Base-by-base conservation (phyloP, 2,113 vertebrate genomes). In the Boleophthalmus pectinirostris region DNA sequence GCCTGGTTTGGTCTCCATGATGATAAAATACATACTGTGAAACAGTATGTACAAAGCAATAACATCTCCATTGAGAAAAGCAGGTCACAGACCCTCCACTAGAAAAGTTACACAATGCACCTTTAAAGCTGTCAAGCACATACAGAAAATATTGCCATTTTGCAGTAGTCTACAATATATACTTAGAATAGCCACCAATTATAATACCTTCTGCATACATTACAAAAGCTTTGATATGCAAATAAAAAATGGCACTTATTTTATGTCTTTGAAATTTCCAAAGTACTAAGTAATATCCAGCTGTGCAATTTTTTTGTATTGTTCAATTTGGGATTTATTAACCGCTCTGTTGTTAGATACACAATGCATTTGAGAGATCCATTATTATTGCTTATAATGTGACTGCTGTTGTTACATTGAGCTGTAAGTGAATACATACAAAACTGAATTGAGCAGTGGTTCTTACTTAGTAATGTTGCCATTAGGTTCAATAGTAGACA, bases 141-240 rank as follows among this genome's bases (percentile, higher is more conserved):
- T 64, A 3, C 7, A 61, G 15, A 35, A 61, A 58, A 51, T 77
- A 24, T 43, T 24, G 38, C 3, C 21, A 35, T 43, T 79, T 53
- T 65, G 63, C 43, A 67, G 23, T 29, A 29, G 29, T 4, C 29
- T 29, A 29, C 29, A 29, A 4, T 45, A 63, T 20, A 8, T 13
- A 0, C 1, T 1, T 33, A 5, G 35, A 68, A 65, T 38, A 58
- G 13, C 63, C 53, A 20, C 73, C 60, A 24, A 65, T 9, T 45
- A 43, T n/a, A 35, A n/a, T 38, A 38, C 25, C 15, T 35, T 66
- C 49, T 69, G 65, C 64, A 74, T 70, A 73, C 45, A 69, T 80
- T 77, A 70, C 61, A 16, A 73, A 66, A 56, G n/a, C 66, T 68
- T 69, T 76, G 66, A 84, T 45, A 86, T 82, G 73, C 43, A 72